Conservation (phyloP, 1,140 invertebrate genomes). For the Drosophila pseudoobscura region DNA sequence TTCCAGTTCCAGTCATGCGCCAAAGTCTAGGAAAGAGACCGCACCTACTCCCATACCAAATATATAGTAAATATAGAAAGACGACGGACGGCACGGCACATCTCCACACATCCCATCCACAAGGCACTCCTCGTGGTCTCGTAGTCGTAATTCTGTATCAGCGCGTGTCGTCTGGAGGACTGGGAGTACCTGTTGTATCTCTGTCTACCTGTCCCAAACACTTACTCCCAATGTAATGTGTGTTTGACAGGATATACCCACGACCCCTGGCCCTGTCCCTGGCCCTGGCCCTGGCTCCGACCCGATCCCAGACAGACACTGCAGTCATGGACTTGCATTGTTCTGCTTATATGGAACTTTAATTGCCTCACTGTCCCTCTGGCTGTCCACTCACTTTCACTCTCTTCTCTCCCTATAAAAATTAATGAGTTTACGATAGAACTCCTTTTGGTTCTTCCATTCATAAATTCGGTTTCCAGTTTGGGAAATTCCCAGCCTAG, state of each 20-base stretch:
- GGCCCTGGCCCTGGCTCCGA: neutral
- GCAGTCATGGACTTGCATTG: slow-evolving; percentile 47
- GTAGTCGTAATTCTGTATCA: slow-evolving; percentile 36
- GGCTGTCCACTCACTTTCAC: slow-evolving; percentile 57
- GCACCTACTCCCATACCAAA: slow-evolving; percentile 43
- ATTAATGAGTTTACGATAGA: slow-evolving; percentile 60
- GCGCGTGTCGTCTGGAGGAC: slow-evolving; percentile 61
- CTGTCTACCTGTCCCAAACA: slow-evolving; percentile 45
- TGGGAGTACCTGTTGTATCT: slow-evolving; percentile 55
- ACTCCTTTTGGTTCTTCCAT: slow-evolving; percentile 42
- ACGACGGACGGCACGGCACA: slow-evolving; percentile 6
- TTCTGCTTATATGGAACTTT: slow-evolving; percentile 37
- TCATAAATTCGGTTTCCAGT: slow-evolving; percentile 51
- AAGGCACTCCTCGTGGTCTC: no score
- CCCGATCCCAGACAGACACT: slow-evolving; percentile 1
- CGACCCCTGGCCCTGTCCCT: slow-evolving; percentile 8
- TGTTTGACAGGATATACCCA: slow-evolving; percentile 59
- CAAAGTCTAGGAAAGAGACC: slow-evolving; percentile 58
- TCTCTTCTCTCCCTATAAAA: slow-evolving; percentile 59
- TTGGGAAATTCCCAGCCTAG: slow-evolving; percentile 50
- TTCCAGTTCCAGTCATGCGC: slow-evolving; percentile 38
- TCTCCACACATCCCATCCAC: no score
- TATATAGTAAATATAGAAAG: slow-evolving; percentile 21
- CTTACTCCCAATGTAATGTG: slow-evolving; percentile 42
- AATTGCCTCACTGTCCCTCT: slow-evolving; percentile 44